These are phyloP conservation scores for Willisornis vidua DNA, from an alignment of 2,113 vertebrate genomes.

Conservation along the genomic window DNA sequence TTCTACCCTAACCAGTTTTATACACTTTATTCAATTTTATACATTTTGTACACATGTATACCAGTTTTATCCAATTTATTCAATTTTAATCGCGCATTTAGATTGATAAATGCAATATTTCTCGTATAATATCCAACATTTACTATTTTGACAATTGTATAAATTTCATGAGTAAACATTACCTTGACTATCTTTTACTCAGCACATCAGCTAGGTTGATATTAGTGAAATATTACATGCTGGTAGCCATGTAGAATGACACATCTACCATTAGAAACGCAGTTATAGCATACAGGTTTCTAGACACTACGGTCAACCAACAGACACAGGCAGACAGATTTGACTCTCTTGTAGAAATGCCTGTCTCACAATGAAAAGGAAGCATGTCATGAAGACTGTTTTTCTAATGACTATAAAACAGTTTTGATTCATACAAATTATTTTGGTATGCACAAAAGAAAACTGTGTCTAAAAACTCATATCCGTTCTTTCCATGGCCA, in stretches of 20 bases:
- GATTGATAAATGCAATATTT: not conserved
- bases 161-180: not conserved
- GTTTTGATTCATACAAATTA: not conserved
- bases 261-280: fast-evolving
- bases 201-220: not conserved
- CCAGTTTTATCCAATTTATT: not conserved
- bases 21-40: not conserved
- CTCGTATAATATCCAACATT: not conserved
- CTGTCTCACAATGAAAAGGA: not conserved
- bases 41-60: not conserved
- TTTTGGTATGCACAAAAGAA: not conserved
- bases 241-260: not conserved
- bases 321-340: not conserved
- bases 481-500: not conserved
- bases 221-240: not conserved
- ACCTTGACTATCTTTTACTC: not conserved
- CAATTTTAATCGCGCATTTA: not conserved
- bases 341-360: not conserved
- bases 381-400: not conserved
- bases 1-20: not conserved
- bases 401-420: not conserved
- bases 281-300: not conserved
- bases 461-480: not conserved
- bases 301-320: not conserved
- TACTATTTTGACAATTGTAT: not conserved